A percentile compares a stretch with the other conserved stretches of the same genome.
Evolutionary conservation across 1,140 invertebrate species (phyloP).

Genomic region (Brachionus paranguensis): DNA sequence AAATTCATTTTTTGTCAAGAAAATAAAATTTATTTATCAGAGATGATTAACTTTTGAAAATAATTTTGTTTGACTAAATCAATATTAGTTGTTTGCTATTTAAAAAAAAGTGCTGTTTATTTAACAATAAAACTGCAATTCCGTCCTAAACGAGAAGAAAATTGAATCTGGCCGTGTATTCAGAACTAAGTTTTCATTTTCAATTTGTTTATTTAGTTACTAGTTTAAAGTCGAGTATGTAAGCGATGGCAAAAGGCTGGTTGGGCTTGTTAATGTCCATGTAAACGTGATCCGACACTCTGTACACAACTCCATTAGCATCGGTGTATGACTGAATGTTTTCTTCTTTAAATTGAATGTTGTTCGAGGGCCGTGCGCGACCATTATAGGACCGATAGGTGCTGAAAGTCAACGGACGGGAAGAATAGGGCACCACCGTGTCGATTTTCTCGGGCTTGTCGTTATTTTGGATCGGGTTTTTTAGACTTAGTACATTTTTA

Average conservation of each 20-base stretch:
- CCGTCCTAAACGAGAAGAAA: background rate
- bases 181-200: background rate
- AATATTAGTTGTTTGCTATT: background rate
- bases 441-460: background rate
- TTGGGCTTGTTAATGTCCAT: slow-evolving; percentile 35
- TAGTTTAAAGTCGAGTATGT: slow-evolving; percentile 30
- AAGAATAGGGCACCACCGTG: background rate
- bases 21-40: background rate
- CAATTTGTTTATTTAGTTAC: slow-evolving; percentile 17
- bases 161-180: background rate
- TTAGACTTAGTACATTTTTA: background rate
- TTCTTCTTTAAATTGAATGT: slow-evolving; percentile 36
- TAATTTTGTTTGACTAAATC: background rate
- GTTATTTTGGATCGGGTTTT: background rate
- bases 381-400: slow-evolving; percentile 33
- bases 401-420: slow-evolving; percentile 11
- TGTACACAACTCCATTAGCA: slow-evolving; percentile 36
- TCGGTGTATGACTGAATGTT: slow-evolving; percentile 29
- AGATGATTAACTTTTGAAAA: background rate
- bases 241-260: slow-evolving; percentile 37
- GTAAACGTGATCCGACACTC: slow-evolving; percentile 36
- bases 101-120: background rate
- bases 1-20: background rate
- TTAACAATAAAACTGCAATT: background rate
- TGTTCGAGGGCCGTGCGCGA: background rate